Evolutionary conservation across 2,113 vertebrate genomes (phyloP), one percentile per base, ranked within the genome.

Genomic region (Microtus richardsoni): DNA sequence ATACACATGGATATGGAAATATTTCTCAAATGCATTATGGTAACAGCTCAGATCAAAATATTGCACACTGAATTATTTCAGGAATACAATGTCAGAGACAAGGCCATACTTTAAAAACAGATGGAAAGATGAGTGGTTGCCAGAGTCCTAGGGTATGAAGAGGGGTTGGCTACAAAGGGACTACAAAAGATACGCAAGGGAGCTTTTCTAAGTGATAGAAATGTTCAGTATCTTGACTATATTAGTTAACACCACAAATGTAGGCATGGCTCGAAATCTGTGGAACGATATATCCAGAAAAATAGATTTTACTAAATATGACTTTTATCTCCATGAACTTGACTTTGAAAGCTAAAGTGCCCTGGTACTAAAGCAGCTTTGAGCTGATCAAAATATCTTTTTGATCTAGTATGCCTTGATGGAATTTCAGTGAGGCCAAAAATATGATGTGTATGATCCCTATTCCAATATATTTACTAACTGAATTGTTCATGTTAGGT

Each of bases 321-420:
- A 70, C 74, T 88, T 62, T 78, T 52, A 66, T 26, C 30, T 88
- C 49, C 75, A 84, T 36, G 94, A 92, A 54, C 2, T 3, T 91
- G 64, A 88, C 75, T 91, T 84, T 64, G 12, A 89, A 83, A 88
- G 74, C 52, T 58, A 83, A 88, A 93, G 36, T 36, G 17, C 41
- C 13, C 28, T 13, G 52, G 7, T 58, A 13, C 70, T 13, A 89
- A 78, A 74, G 44, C 77, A 62, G 8, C 21, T 83, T 73, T 39
- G 12, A 89, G 41, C n/a, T 80, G 17, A 58, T 17, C 12, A 11
- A 54, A 84, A 2, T 1, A 68, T 82, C n/a, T 71, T 33, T 78
- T 91, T 47, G 47, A 88, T 64, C 19, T 85, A 13, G 28, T 85
- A 49, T 9, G 44, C 7, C 13, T 52, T 66, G 5, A 13, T 88